A percentile compares a stretch with the other conserved stretches of the same genome.
Conservation (phyloP, 2,888 invertebrate species). For the Coenonympha arcania region DNA sequence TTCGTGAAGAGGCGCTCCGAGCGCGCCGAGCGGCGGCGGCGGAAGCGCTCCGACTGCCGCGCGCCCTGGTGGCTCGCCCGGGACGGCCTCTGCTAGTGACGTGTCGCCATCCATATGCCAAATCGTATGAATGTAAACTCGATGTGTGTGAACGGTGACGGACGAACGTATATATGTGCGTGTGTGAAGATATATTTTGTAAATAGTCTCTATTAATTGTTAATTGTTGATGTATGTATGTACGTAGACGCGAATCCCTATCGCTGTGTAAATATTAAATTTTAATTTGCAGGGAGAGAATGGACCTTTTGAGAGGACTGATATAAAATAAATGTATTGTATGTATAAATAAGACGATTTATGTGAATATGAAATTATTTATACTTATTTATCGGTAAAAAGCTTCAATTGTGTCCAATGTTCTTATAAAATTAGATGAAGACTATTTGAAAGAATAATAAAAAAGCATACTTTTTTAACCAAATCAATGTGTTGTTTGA, state of each 20-base stretch:
- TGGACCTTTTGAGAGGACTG: slow-evolving; percentile 75
- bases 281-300: slow-evolving; percentile 75
- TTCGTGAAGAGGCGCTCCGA: slow-evolving; percentile 87
- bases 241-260: slow-evolving; percentile 73
- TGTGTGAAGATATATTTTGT: slow-evolving; percentile 62
- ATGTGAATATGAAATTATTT: slow-evolving; percentile 75
- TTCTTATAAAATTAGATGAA: slow-evolving; percentile 75
- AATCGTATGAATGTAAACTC: slow-evolving; percentile 64
- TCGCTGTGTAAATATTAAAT: slow-evolving; percentile 73
- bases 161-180: slow-evolving; percentile 42
- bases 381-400: slow-evolving; percentile 75
- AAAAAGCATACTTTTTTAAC: slow-evolving; percentile 75
- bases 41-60: slow-evolving; percentile 76
- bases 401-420: slow-evolving; percentile 75
- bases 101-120: slow-evolving; percentile 71
- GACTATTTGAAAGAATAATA: slow-evolving; percentile 74
- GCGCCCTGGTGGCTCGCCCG: slow-evolving; percentile 69
- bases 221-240: slow-evolving; percentile 75
- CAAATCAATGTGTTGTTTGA: slow-evolving; percentile 59
- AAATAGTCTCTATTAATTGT: slow-evolving; percentile 74
- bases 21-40: slow-evolving; percentile 80
- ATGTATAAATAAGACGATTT: slow-evolving; percentile 73
- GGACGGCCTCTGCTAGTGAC: slow-evolving; percentile 65
- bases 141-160: slow-evolving; percentile 54
- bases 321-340: slow-evolving; percentile 74